Evolutionary conservation across 1,140 invertebrate species (phyloP), one percentile per base, ranked within the genome.

Genomic region (Heliconius himera): DNA sequence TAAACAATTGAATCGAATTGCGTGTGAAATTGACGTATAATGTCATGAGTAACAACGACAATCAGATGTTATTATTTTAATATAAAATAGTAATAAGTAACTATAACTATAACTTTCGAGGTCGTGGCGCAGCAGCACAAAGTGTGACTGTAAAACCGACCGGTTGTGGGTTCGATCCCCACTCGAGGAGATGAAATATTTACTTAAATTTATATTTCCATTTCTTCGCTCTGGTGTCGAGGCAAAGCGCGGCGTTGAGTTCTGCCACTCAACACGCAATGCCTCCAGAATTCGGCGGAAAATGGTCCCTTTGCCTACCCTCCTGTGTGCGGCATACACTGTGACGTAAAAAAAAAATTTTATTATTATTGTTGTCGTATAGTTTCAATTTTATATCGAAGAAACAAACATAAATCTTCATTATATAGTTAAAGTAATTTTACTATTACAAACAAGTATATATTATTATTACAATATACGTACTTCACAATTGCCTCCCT

Each of bases 1-100:
- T 66, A 16, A 66, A 66, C 60, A 66, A 66, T 66, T 66, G 60
- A 29, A 11, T 60, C 9, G 56, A 60, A 9, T 66, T 66, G 60
- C 60, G 60, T 66, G 60, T 13, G 13, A 66, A 66, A 66, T 66
- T 66, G 26, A 66, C 26, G 13, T 66, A 13, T 66, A 26, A 66
- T 29, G 22, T 16, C 4, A 13, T 4, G 22, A 66, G 26, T 66
- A 66, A 66, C 26, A 29, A 66, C 9, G 4, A 29, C n/a, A 26
- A 26, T 66, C 22, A 29, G 29, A 66, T 66, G 29, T 66, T 66
- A 66, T 66, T 66, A 66, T 29, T 66, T 66, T 66, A 66, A 66
- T 29, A 66, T 29, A 6, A n/a, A 66, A 66, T 66, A 66, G 4
- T 66, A 29, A 66, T 66, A 66, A 66, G 54, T 56, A 36, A 36